phyloP scores from a whole-genome alignment of 1,140 invertebrate species.

The Drosophila orena region DNA sequence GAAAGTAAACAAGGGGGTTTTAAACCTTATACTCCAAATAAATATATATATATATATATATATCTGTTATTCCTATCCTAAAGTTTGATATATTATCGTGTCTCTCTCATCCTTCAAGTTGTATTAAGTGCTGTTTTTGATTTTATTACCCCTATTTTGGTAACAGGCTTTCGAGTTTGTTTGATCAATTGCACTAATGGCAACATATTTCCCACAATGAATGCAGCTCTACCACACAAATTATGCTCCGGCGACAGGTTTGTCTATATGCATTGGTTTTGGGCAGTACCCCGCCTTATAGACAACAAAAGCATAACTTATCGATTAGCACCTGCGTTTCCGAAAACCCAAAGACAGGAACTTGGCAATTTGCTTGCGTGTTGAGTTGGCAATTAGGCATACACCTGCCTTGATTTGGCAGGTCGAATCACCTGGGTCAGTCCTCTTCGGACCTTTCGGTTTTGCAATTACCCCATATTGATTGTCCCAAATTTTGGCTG shows the following conservation, averaged over 20 bases:
- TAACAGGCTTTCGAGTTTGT: conserved; percentile 59
- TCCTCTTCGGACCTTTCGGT: conserved; percentile 27
- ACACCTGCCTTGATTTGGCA: conserved; percentile 72
- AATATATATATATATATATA: background rate
- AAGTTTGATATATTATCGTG: conserved; percentile 2
- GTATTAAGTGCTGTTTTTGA: conserved; percentile 37
- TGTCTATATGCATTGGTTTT: background rate
- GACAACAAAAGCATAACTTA: conserved; percentile 65
- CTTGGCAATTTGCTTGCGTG: conserved; percentile 73
- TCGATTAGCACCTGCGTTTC: conserved; percentile 65
- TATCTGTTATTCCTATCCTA: no score
- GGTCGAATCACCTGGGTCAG: conserved; percentile 32
- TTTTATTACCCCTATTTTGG: conserved; percentile 55
- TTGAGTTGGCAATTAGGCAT: conserved; percentile 57
- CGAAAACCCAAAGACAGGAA: conserved; percentile 36
- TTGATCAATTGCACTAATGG: conserved; percentile 72
- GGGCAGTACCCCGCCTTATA: conserved; percentile 28
- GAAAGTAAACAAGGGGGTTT: conserved; percentile 40
- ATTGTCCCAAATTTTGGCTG: conserved; percentile 72
- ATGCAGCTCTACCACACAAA: conserved; percentile 35
- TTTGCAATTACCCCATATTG: conserved; percentile 77
- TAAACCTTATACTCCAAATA: background rate
- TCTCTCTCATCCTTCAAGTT: background rate
- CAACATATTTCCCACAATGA: conserved; percentile 37
- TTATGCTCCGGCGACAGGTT: conserved; percentile 45